Percentiles rank a stretch among this genome's conserved stretches.
These are phyloP conservation scores for Chymomyza amoena DNA, from an alignment of 2,888 invertebrate genomes.

Conservation along the genomic window DNA sequence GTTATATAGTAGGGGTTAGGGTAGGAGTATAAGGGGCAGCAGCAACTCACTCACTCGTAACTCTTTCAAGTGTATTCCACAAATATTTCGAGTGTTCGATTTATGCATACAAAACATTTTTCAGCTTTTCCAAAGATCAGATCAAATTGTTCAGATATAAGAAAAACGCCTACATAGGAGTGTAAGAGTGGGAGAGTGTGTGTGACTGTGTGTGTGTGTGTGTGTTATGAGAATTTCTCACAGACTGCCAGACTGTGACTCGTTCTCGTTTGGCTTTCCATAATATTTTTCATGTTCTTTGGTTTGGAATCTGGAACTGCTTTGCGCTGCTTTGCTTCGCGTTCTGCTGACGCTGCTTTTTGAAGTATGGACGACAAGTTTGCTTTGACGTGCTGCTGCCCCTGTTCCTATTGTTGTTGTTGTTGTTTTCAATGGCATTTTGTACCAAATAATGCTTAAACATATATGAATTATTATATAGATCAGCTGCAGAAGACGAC, in stretches of 20 bases:
- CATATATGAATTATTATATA: constrained; percentile 58
- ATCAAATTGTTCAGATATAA: constrained; percentile 25
- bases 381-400: constrained; percentile 41
- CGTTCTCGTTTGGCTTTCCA: constrained; percentile 38
- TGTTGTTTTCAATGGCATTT: constrained; percentile 32
- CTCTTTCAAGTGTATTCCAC: constrained; percentile 25
- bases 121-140: constrained; percentile 24
- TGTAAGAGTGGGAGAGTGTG: constrained; percentile 1
- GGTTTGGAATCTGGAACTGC: not conserved
- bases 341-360: constrained; percentile 63
- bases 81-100: constrained; percentile 36
- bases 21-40: too few species aligned
- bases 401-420: constrained; percentile 22
- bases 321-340: not conserved
- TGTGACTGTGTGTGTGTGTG: constrained; percentile 4
- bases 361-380: constrained; percentile 61
- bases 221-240: constrained; percentile 33
- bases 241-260: constrained; percentile 35
- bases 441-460: constrained; percentile 52
- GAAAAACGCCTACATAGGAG: constrained; percentile 32
- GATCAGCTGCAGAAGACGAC: constrained; percentile 35
- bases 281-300: constrained; percentile 35
- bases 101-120: constrained; percentile 7
- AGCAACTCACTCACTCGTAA: constrained; percentile 3
- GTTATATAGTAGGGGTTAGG: too few species aligned